Percentiles rank a stretch among this genome's conserved stretches.
Evolutionary conservation across 2,113 vertebrate genomes (phyloP).

Genomic region (Chrysemys picta): DNA sequence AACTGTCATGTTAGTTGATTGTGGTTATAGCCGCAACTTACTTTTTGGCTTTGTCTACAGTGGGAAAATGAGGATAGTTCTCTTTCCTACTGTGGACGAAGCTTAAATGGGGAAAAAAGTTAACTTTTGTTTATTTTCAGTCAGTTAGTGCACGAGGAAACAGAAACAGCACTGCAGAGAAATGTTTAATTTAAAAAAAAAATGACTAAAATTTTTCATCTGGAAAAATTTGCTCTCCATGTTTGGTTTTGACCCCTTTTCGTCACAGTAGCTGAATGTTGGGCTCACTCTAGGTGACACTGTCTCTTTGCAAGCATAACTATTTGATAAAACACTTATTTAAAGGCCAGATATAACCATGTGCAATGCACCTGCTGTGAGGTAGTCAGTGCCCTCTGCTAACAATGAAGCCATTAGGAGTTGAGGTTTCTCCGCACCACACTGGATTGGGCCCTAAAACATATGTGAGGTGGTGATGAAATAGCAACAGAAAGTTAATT

Average conservation of each 20-base stretch:
- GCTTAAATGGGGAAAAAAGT: background rate
- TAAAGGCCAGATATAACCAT: background rate
- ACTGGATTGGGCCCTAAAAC: too few species aligned
- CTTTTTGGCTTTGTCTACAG: rapidly evolving
- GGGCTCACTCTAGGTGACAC: rapidly evolving
- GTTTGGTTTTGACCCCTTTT: background rate
- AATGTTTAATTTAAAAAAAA: too few species aligned
- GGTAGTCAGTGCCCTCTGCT: rapidly evolving
- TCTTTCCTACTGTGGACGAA: background rate
- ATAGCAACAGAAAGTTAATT: too few species aligned
- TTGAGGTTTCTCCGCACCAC: background rate
- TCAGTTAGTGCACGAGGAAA: rapidly evolving
- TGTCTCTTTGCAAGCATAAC: background rate
- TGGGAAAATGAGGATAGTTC: rapidly evolving
- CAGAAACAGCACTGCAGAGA: too few species aligned
- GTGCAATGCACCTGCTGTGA: background rate
- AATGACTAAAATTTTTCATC: too few species aligned
- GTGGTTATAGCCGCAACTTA: rapidly evolving
- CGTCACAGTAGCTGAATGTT: rapidly evolving
- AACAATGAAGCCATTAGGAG: background rate
- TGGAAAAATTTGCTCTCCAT: rapidly evolving
- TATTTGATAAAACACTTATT: rapidly evolving
- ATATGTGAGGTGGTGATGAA: too few species aligned
- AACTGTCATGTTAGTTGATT: rapidly evolving
- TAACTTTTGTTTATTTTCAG: rapidly evolving